Base-by-base conservation (phyloP, 2,888 invertebrate species). In the Disparrhopalites patrizii region DNA sequence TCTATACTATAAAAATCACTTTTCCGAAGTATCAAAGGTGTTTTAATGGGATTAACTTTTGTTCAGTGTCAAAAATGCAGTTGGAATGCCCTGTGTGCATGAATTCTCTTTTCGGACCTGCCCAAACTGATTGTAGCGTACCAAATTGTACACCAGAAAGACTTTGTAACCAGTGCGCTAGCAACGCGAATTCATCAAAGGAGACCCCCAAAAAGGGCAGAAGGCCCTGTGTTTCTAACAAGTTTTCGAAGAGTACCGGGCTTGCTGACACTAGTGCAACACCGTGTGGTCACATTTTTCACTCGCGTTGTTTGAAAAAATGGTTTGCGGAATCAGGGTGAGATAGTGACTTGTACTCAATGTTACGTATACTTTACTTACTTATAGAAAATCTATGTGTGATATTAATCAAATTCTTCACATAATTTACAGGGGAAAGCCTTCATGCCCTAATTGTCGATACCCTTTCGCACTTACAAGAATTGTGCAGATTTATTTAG, bases 251-350 rank as follows among this genome's bases (percentile, higher is more conserved):
- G n/a, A n/a, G n/a, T n/a, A n/a, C n/a, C n/a, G n/a, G n/a, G 13
- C 40, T 52, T 10, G 64, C 55, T 10, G 68, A 68, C 25, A 58
- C 68, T 0, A 68, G 66, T 3, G 58, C 62, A 0, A 71, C 73
- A 1, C 40, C 47, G 13, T 73, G 73, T 67, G 73, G 73, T 2
- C 73, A 73, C 25, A 23, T 73, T 30, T 73, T 69, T 36, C 73
- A 73, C 57, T 55, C 60, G 27, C 54, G 61, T 10, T 73, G 73
- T 40, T 10, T 73, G 5, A 65, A 68, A 25, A 65, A 69, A 8
- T 73, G 73, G 73, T 68, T 73, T 52, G 38, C 15, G 0, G 68
- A 69, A 27, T 64, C 65, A 62, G 68, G 68, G 70, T 69, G 62
- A 58, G 58, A 36, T 25, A 23, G 27, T 10, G 13, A 15, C 18